A percentile compares a stretch with the other conserved stretches of the same genome.
Evolutionary conservation across 2,797 vertebrate genomes (phyloP).

Genomic region (Botia kubotai): DNA sequence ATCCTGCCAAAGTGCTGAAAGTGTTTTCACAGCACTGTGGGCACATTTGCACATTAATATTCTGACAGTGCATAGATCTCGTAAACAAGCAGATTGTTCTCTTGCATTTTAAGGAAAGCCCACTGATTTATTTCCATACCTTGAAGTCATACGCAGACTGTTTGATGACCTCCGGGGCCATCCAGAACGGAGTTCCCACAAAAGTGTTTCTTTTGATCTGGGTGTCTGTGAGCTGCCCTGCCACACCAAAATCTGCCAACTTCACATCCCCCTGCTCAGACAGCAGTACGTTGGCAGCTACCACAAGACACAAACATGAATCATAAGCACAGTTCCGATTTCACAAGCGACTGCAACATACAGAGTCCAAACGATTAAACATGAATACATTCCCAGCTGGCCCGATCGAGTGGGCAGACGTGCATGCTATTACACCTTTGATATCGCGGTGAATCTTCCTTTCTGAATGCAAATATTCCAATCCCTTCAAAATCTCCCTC

Average conservation of each 20-base stretch:
- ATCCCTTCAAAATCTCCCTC: constrained; percentile 86
- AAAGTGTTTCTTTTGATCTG: constrained; percentile 92
- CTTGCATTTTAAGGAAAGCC: neutral
- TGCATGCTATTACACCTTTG: constrained; percentile 77
- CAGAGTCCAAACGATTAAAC: neutral
- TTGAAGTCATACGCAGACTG: constrained; percentile 91
- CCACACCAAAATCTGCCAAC: constrained; percentile 89
- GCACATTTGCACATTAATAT: constrained; percentile 24
- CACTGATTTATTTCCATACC: constrained; percentile 66
- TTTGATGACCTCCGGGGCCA: constrained; percentile 91
- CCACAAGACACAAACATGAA: constrained; percentile 23
- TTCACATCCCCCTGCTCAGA: constrained; percentile 90
- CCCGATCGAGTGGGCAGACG: constrained; percentile 17
- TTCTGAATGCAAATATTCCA: constrained; percentile 88
- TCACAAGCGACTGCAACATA: neutral
- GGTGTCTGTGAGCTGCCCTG: constrained; percentile 87
- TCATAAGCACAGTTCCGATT: constrained; percentile 6
- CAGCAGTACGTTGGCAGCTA: constrained; percentile 87
- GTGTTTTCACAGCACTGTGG: constrained; percentile 36
- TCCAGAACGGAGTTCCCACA: constrained; percentile 90
- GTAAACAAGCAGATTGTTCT: neutral
- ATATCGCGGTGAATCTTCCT: constrained; percentile 90
- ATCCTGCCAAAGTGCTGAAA: constrained; percentile 17
- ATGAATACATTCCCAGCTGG: neutral
- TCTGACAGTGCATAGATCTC: constrained; percentile 15